A percentile compares a stretch with the other conserved stretches of the same genome.
phyloP scores from a whole-genome alignment of 37 sponge, comb jelly and placozoan species.

The Corticium candelabrum region DNA sequence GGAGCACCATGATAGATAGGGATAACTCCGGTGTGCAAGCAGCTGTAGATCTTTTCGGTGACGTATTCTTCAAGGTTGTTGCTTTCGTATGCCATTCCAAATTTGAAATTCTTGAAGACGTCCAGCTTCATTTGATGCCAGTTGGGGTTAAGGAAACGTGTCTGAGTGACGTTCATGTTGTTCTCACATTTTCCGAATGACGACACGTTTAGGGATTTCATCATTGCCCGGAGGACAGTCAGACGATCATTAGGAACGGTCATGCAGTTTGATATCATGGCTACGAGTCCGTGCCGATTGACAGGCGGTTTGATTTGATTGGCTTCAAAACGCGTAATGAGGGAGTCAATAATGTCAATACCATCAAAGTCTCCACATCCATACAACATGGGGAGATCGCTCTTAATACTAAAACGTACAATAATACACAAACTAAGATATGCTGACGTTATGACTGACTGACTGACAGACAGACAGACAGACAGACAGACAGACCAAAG shows the following conservation, averaged over 20 bases:
- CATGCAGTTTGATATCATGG: not conserved
- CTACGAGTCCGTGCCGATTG: not conserved
- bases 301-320: not conserved
- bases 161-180: not conserved
- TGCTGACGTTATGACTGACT: no score
- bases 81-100: conserved; percentile 2
- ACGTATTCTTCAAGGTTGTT: not conserved
- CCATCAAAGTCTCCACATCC: conserved; percentile 1
- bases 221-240: not conserved
- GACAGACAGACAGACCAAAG: no score
- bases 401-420: not conserved
- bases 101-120: not conserved
- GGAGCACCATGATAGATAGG: not conserved
- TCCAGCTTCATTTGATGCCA: not conserved
- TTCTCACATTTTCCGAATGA: not conserved
- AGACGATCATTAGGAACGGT: not conserved
- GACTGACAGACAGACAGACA: no score
- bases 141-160: not conserved
- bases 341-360: not conserved
- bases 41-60: not conserved
- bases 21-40: not conserved
- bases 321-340: not conserved
- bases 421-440: no score
- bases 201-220: not conserved
- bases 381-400: not conserved